Evolutionary conservation across 1,140 invertebrate genomes (phyloP), one percentile per base, ranked within the genome.

Genomic region (Tetraneura akinire): DNA sequence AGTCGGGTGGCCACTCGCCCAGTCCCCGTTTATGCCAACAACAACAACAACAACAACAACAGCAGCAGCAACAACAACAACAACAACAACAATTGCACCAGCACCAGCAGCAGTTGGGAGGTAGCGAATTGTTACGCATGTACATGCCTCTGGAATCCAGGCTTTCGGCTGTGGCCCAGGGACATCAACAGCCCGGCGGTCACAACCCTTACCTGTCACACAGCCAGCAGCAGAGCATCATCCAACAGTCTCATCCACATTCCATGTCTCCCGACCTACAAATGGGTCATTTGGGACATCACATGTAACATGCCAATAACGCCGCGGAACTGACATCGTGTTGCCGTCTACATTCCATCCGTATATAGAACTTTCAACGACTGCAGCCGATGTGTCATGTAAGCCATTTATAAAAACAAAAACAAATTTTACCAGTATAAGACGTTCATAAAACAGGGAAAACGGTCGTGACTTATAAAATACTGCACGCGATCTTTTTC

Each of bases 1-100:
- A 87, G 82, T 86, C 90, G 88, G 82, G 90, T 88, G 91, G 93
- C 84, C 84, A 82, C 80, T 83, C 82, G 81, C 82, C 83, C 74
- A 83, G 83, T 71, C 85, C 81, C 57, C 82, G 83, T 81, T 83
- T 57, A 80, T 84, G 68, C 82, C 84, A 14, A 81, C 85, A 57
- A 82, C 85, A 71, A 29, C 45, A 49, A 21, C 66, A 70, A 3
- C 73, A 76, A 18, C 73, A 76, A 23, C 49, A 74, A 5, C 80
- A 80, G 0, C 80, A 71, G 37, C 82, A 84, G 57, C 68, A 71
- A 14, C 74, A 62, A 16, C 74, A 71, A 23, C 42, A 70, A 13
- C 78, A 80, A 45, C 82, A 84, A 57, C 85, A 85, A 76, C 81
- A 84, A 11, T 83, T 84, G 53, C 84, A 84, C 32, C 74, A 60